These are phyloP conservation scores for Pegoplata infirma DNA, from an alignment of 2,888 invertebrate genomes.

Conservation along the genomic window DNA sequence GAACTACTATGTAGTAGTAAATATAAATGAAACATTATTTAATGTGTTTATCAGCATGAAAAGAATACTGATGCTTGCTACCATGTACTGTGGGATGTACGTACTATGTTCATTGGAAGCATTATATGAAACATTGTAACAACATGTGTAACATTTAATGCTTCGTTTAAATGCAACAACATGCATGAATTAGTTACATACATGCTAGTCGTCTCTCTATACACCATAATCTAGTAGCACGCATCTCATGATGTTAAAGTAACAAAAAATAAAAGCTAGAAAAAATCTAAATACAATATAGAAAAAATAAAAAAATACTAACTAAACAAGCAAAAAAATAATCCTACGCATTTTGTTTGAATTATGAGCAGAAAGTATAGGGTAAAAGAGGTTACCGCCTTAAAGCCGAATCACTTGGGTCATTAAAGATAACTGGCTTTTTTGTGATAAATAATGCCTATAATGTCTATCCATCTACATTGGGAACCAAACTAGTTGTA, in stretches of 20 bases:
- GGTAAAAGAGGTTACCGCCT: too few species aligned
- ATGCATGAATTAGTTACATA: constrained; percentile 8
- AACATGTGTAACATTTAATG: constrained; percentile 26
- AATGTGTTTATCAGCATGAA: constrained; percentile 43
- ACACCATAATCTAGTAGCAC: neutral
- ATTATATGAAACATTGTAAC: neutral
- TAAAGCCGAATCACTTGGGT: too few species aligned
- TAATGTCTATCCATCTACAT: too few species aligned
- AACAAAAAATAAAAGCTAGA: neutral
- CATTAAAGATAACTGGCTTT: too few species aligned
- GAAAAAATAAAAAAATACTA: neutral
- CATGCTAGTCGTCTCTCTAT: neutral
- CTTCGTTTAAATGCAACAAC: constrained; percentile 44
- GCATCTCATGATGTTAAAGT: neutral
- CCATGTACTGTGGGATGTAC: neutral
- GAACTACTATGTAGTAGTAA: neutral
- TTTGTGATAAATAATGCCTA: too few species aligned
- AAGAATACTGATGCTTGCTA: constrained; percentile 23
- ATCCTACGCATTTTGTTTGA: neutral
- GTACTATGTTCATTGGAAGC: too few species aligned
- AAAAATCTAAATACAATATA: constrained; percentile 15
- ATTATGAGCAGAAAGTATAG: too few species aligned
- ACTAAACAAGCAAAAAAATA: neutral
- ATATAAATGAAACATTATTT: constrained; percentile 29
- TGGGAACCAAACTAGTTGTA: too few species aligned